Percentiles rank a stretch among this genome's conserved stretches.
Evolutionary conservation across 2,113 vertebrate species (phyloP).

Genomic region (Lonchura striata): DNA sequence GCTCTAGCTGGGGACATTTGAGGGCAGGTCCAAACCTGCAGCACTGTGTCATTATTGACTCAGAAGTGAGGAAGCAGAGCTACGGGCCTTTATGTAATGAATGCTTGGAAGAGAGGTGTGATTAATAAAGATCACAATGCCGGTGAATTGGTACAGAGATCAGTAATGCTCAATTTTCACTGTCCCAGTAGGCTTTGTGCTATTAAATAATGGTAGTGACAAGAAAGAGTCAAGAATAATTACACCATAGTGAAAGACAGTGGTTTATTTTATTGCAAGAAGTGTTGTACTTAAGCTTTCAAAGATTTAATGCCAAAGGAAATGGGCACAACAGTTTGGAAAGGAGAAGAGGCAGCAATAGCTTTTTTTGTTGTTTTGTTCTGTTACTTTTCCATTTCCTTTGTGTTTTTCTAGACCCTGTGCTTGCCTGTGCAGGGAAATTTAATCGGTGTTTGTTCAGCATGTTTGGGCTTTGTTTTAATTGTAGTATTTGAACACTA

Average conservation of each 20-base stretch:
- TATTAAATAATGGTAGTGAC: not conserved
- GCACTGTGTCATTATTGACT: not conserved
- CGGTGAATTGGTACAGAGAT: not conserved
- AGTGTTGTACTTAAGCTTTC: not conserved
- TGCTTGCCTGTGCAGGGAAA: not conserved
- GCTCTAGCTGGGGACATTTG: fast-evolving
- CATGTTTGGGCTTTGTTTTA: not conserved
- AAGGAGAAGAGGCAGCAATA: not conserved
- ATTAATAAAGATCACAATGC: not conserved
- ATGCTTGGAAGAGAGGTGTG: not conserved
- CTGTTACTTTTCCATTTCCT: not conserved
- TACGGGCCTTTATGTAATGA: not conserved
- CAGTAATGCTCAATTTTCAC: not conserved
- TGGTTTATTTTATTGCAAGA: not conserved
- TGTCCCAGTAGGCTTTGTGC: not conserved
- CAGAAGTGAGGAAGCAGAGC: not conserved
- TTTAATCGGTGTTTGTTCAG: constrained; percentile 18
- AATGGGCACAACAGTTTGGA: not conserved
- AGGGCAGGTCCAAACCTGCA: not conserved
- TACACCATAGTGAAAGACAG: not conserved
- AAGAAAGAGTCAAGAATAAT: not conserved
- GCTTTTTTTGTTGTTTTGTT: not conserved
- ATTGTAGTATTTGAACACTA: not conserved
- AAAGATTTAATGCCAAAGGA: not conserved
- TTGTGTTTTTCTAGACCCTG: not conserved